Evolutionary conservation across 2,797 vertebrate species (phyloP).

Genomic region (Malacoctenus gilli): DNA sequence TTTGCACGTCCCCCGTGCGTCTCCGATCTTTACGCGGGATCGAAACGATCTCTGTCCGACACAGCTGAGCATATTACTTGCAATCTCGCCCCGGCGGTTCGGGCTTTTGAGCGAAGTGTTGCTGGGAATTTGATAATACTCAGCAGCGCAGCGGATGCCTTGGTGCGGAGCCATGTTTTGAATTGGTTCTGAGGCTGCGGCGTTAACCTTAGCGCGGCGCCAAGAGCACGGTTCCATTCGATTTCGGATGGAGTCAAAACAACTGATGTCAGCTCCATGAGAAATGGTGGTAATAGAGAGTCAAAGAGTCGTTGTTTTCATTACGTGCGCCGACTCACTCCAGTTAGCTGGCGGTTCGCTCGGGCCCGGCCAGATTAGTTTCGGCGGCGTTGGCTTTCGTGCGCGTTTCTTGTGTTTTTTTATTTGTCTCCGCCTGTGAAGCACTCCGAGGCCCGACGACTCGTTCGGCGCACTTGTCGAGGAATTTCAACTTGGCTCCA

Average conservation of each 20-base stretch:
- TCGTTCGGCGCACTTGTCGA: conserved; percentile 28
- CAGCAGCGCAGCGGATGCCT: conserved; percentile 48
- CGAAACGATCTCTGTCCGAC: conserved; percentile 59
- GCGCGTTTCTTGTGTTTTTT: conserved; percentile 24
- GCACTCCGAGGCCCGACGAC: conserved; percentile 9
- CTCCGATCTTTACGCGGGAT: conserved; percentile 57
- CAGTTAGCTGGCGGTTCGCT: conserved; percentile 26
- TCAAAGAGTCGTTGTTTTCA: conserved; percentile 54
- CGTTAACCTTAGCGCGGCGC: conserved; percentile 54
- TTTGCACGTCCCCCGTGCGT: conserved; percentile 56
- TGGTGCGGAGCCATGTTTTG: conserved; percentile 71
- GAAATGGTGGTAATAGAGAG: conserved; percentile 44
- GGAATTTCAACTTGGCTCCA: conserved; percentile 13
- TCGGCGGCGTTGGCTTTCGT: conserved; percentile 16
- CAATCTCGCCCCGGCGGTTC: conserved; percentile 57
- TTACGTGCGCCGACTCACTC: conserved; percentile 17
- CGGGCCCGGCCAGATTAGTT: conserved; percentile 32
- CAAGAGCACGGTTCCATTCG: conserved; percentile 62
- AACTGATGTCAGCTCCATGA: conserved; percentile 64
- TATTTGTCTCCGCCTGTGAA: conserved; percentile 12
- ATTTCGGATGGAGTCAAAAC: conserved; percentile 73
- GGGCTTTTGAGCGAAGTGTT: conserved; percentile 54
- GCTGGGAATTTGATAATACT: conserved; percentile 66
- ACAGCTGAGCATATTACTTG: conserved; percentile 57
- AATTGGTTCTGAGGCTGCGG: conserved; percentile 58